Evolutionary conservation across 2,888 invertebrate species (phyloP).

Genomic region (Andrena trimmerana): DNA sequence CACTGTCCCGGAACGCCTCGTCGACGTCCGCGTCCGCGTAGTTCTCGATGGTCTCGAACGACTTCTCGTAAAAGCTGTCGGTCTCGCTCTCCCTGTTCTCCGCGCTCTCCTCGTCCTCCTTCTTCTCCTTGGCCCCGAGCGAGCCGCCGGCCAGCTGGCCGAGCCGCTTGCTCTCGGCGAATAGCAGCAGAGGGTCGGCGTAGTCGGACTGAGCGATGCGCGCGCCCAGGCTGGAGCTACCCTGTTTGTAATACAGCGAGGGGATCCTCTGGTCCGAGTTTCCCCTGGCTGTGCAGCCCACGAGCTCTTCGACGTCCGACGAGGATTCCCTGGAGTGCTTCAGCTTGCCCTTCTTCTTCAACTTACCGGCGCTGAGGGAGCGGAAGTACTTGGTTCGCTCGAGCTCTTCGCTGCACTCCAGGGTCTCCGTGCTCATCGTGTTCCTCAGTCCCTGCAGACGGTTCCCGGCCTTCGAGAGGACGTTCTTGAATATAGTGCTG

Average conservation of each 20-base stretch:
- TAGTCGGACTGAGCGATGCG: constrained; percentile 95
- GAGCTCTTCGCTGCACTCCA: constrained; percentile 81
- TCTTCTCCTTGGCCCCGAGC: constrained; percentile 16
- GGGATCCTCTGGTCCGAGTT: constrained; percentile 65
- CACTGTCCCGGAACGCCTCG: constrained; percentile 92
- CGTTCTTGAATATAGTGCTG: constrained; percentile 82
- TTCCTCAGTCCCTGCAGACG: constrained; percentile 81
- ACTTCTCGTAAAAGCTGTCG: constrained; percentile 91
- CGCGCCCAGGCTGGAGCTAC: constrained; percentile 93
- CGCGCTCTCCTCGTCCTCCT: constrained; percentile 37
- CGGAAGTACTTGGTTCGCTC: constrained; percentile 76
- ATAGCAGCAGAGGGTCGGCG: constrained; percentile 91
- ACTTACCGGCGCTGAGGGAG: constrained; percentile 69
- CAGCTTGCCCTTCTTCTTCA: constrained; percentile 80
- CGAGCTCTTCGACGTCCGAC: constrained; percentile 79
- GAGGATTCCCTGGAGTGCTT: constrained; percentile 79
- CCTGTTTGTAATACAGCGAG: constrained; percentile 89
- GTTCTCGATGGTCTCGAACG: constrained; percentile 91
- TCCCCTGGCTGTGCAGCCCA: constrained; percentile 70
- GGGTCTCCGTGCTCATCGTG: constrained; percentile 84
- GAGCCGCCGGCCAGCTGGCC: constrained; percentile 35
- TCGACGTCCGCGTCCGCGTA: constrained; percentile 88
- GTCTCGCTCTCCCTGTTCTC: constrained; percentile 85
- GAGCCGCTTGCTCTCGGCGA: constrained; percentile 82
- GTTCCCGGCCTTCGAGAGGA: constrained; percentile 82